Percentiles rank a stretch among this genome's conserved stretches.
Conservation (phyloP, 2,113 vertebrate species). For the Apaloderma vittatum region DNA sequence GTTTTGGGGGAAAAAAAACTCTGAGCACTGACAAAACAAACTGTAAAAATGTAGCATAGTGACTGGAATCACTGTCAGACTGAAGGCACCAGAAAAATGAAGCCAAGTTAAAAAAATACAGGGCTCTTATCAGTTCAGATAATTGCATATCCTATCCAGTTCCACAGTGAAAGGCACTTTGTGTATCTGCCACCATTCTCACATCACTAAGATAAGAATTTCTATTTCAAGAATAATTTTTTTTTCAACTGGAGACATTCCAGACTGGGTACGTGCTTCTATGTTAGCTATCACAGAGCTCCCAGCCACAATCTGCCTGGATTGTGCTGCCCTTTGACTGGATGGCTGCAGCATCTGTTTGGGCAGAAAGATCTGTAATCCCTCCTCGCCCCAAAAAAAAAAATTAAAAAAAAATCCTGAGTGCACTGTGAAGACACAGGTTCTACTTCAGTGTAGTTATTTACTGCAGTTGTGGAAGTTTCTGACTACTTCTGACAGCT, state of each 20-base stretch:
- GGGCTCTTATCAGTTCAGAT: constrained; percentile 6
- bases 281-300: background rate
- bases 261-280: background rate
- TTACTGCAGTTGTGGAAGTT: background rate
- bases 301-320: background rate
- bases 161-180: background rate
- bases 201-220: background rate
- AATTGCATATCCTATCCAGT: background rate
- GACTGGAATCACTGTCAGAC: background rate
- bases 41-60: background rate
- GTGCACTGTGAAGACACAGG: accelerated
- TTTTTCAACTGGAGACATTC: background rate
- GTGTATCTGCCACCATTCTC: constrained; percentile 22
- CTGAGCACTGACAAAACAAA: background rate
- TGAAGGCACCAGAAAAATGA: background rate
- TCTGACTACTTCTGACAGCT: background rate
- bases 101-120: background rate
- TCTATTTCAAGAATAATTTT: constrained; percentile 50
- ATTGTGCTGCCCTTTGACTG: background rate
- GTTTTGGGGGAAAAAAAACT: background rate
- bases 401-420: background rate
- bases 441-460: background rate
- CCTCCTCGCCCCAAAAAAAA: background rate
- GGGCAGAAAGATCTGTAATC: background rate
- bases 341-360: background rate